Conservation (phyloP, 1,140 invertebrate species). For the Carposina sasakii region DNA sequence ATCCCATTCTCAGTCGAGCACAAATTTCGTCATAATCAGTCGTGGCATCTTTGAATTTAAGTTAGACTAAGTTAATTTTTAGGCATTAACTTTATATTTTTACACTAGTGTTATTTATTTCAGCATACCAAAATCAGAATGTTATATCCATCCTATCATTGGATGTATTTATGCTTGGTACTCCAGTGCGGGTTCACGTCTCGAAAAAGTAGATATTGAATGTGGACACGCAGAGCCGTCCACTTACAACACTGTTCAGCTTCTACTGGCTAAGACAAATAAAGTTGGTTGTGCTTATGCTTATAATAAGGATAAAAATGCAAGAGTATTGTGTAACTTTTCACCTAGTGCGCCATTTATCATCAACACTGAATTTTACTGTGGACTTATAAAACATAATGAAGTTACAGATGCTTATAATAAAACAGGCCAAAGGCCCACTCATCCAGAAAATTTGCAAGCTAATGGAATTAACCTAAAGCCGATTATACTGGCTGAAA, state of each 20-base stretch:
- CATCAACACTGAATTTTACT: slow-evolving; percentile 44
- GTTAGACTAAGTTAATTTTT: too few species aligned
- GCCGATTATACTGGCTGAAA: too few species aligned
- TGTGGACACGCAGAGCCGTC: slow-evolving; percentile 42
- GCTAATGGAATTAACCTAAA: too few species aligned
- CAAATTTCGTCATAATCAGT: too few species aligned
- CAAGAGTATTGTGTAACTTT: slow-evolving; percentile 57
- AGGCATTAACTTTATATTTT: too few species aligned
- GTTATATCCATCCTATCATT: slow-evolving; percentile 43
- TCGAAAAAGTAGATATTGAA: slow-evolving; percentile 37
- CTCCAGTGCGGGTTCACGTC: slow-evolving; percentile 35
- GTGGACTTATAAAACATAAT: slow-evolving; percentile 45
- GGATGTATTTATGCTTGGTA: slow-evolving; percentile 60
- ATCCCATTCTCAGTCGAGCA: too few species aligned
- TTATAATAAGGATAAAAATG: slow-evolving; percentile 32
- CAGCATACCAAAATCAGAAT: slow-evolving; percentile 49
- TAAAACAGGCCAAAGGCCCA: too few species aligned
- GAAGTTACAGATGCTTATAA: slow-evolving; percentile 21
- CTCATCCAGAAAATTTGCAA: too few species aligned
- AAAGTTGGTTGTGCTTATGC: slow-evolving; percentile 58
- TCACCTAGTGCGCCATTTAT: slow-evolving; percentile 50
- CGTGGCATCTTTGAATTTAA: too few species aligned
- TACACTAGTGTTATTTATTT: too few species aligned
- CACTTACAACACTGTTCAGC: slow-evolving; percentile 46
- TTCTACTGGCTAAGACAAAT: slow-evolving; percentile 51